Evolutionary conservation across 92 coral and sea anemone species (phyloP).

Genomic region (Zoanthus sociatus): DNA sequence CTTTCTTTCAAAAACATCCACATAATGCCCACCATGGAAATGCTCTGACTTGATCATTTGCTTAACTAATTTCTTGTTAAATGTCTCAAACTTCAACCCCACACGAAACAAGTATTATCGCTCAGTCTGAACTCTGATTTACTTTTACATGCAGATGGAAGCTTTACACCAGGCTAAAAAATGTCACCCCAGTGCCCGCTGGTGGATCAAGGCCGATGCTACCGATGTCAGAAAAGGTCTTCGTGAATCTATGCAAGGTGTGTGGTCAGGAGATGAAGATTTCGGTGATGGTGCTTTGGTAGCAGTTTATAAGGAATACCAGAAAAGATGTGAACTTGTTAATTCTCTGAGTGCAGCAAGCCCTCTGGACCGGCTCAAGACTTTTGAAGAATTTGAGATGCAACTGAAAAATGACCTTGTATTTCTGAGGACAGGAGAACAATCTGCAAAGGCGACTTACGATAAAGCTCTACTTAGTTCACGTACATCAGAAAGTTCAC

Average conservation of each 20-base stretch:
- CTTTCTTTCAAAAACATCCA: too few relatives aligned
- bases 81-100: too few relatives aligned
- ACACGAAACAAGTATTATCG: too few relatives aligned
- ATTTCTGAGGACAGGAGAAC: conserved; percentile 45
- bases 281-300: conserved; percentile 40
- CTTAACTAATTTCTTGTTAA: too few relatives aligned
- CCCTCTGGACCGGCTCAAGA: too few relatives aligned
- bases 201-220: conserved; percentile 92
- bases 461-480: conserved; percentile 24
- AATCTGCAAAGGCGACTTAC: conserved; percentile 43
- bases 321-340: too few relatives aligned
- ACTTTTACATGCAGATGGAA: conserved; percentile 44
- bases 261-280: conserved; percentile 83
- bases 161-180: conserved; percentile 51
- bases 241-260: conserved; percentile 55
- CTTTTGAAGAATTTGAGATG: neutral
- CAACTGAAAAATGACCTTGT: conserved; percentile 50
- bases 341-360: too few relatives aligned
- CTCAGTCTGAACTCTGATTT: too few relatives aligned
- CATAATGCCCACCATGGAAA: too few relatives aligned
- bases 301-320: conserved; percentile 28
- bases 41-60: too few relatives aligned
- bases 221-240: conserved; percentile 72
- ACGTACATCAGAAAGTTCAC: conserved; percentile 41
- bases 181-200: conserved; percentile 63